Base-by-base conservation (phyloP, 1,140 invertebrate species). In the Calephelis virginiensis region DNA sequence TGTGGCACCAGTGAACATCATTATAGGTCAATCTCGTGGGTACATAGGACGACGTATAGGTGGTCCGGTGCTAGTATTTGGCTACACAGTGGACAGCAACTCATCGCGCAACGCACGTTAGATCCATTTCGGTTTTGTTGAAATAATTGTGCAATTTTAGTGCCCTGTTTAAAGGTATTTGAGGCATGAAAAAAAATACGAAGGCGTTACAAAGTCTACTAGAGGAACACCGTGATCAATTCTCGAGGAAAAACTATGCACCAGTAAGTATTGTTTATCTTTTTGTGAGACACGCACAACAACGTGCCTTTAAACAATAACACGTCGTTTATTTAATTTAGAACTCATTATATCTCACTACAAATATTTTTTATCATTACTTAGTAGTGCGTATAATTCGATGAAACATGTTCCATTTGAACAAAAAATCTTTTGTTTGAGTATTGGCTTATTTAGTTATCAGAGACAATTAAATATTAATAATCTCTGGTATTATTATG, bases 1-100 rank as follows among this genome's bases (percentile, higher is more conserved):
- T 59, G 65, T 63, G 64, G 49, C 66, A 64, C 38, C 66, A 71
- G 66, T 73, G 66, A 66, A 59, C 56, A 68, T 71, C 62, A 74
- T 74, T 71, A 71, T 69, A 66, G 72, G 72, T 71, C 72, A 74
- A 83, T 73, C 70, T 74, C 56, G 79, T 76, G 73, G 74, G 75
- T 68, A 70, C 73, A 73, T 71, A 74, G 78, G 81, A 85, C 83
- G 83, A 85, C 83, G 82, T 75, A 67, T 68, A 63, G 50, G 69
- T 77, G 77, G 78, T 84, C 74, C 76, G 65, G 69, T 66, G 75
- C 77, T 77, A 89, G 82, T 83, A 84, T 79, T 80, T 79, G 76
- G 74, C 75, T 63, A 70, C 70, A 73, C 68, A 76, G 75, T 75
- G 72, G 78, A 73, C 68, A 77, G 77, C 59, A 71, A 71, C 69